Evolutionary conservation across 2,113 vertebrate genomes (phyloP).

Genomic region (Petrocephalus microphthalmus): DNA sequence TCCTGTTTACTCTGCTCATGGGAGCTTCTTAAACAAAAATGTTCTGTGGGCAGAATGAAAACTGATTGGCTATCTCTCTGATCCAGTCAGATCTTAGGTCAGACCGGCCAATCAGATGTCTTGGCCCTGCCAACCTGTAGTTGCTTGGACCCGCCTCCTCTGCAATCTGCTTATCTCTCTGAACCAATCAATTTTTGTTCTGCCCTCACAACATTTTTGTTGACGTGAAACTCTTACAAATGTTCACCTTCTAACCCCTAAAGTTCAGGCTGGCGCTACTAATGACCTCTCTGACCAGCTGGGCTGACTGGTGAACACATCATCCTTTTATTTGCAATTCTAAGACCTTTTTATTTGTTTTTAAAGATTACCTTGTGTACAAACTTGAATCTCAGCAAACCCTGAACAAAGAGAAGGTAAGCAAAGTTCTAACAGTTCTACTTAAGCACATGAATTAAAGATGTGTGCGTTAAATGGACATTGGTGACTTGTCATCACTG

Average conservation of each 20-base stretch:
- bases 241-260: neutral
- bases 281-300: neutral
- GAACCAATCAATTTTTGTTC: too few species aligned
- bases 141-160: too few species aligned
- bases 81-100: too few species aligned
- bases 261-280: neutral
- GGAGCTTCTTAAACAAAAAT: too few species aligned
- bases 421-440: conserved; percentile 28
- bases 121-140: too few species aligned
- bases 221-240: too few species aligned
- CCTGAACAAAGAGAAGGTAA: conserved; percentile 95
- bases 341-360: conserved; percentile 31
- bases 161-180: too few species aligned
- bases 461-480: neutral
- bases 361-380: conserved; percentile 86
- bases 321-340: neutral
- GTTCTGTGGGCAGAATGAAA: too few species aligned
- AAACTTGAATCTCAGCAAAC: conserved; percentile 93
- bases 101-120: too few species aligned
- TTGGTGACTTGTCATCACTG: neutral
- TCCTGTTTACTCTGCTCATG: neutral
- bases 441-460: neutral
- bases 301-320: neutral
- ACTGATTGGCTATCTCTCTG: too few species aligned
- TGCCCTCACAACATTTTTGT: too few species aligned